Percentiles rank a stretch among this genome's conserved stretches.
phyloP scores from a whole-genome alignment of 2,797 vertebrate species.

The Epinephelus malabaricus region DNA sequence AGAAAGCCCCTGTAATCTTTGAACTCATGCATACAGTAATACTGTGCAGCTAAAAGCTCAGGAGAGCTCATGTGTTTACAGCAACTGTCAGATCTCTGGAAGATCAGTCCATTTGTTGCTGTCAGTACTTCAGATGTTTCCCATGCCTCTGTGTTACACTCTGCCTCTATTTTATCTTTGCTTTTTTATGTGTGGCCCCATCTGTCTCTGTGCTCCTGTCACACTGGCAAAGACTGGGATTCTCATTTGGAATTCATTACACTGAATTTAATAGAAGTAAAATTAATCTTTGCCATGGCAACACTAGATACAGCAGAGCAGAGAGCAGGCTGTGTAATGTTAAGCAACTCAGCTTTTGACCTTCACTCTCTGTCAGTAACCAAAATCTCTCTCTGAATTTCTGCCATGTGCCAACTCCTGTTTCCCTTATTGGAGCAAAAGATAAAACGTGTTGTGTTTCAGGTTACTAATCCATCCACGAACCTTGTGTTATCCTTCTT shows the following conservation, averaged over 20 bases:
- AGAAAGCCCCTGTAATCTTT: not conserved
- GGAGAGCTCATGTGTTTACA: not conserved
- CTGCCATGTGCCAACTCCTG: constrained; percentile 34
- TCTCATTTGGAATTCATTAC: not conserved
- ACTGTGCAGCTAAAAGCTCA: constrained; percentile 4
- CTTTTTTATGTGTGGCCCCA: not conserved
- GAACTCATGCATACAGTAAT: constrained; percentile 7
- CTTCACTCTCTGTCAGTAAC: constrained; percentile 36
- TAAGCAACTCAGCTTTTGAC: constrained; percentile 38
- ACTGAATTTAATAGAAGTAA: no score
- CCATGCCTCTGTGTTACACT: not conserved
- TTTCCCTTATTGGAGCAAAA: constrained; percentile 59
- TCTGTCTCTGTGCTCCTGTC: constrained; percentile 1
- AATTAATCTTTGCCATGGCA: not conserved
- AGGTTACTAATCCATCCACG: constrained; percentile 56
- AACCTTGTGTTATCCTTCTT: constrained; percentile 45
- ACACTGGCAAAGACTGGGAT: not conserved
- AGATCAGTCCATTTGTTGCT: constrained; percentile 9
- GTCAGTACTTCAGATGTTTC: constrained; percentile 19
- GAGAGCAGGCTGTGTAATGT: not conserved
- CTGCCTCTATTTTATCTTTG: not conserved
- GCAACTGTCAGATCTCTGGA: constrained; percentile 9
- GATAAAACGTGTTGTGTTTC: constrained; percentile 55
- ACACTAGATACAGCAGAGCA: constrained; percentile 8
- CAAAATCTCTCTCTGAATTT: constrained; percentile 40